Base-by-base conservation (phyloP, 2,113 vertebrate species). In the Myotis yumanensis region DNA sequence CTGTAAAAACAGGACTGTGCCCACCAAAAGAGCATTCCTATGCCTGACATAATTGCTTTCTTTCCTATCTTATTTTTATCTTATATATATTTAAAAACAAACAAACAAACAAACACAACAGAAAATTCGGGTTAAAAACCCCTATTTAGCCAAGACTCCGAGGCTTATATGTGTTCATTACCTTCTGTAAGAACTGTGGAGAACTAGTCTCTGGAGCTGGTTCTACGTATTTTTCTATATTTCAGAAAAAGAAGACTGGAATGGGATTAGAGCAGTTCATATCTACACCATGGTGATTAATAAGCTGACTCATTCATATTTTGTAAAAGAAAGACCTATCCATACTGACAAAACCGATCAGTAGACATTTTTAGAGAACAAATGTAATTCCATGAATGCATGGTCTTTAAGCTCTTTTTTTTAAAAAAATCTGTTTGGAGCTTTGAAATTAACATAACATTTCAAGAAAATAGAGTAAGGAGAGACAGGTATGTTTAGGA, bases 371-470 rank as follows among this genome's bases (percentile, higher is more conserved):
- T 93, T 66, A 72, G 22, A 81, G 62, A n/a, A 15, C n/a, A 86
- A 69, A 80, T 75, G 69, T 73, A 1, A 62, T 57, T 88, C n/a
- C 15, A 59, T 71, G 81, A 95, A 77, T 32, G 5, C 69, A 2
- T 66, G 2, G 4, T 87, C 22, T 54, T 81, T 40, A 76, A 64
- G 0, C 22, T 77, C 88, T 76, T 57, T 18, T 14, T 25, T 43
- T 35, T 62, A 4, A 37, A 37, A 37, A 7, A 43, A 73, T 51
- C 2, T 18, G 12, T 7, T 59, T 10, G 1, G 28, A 16, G 1
- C 5, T 97, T 94, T 96, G 68, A 87, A 94, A 92, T n/a, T 46
- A 71, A 80, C 40, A 37, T 11, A 37, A 1, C 23, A 90, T 40
- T 72, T 75, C 54, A 32, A 2, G 3, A 59, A 54, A 72, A 75